phyloP scores from a whole-genome alignment of 2,797 vertebrate species.

The Oreonectes daqikongensis region DNA sequence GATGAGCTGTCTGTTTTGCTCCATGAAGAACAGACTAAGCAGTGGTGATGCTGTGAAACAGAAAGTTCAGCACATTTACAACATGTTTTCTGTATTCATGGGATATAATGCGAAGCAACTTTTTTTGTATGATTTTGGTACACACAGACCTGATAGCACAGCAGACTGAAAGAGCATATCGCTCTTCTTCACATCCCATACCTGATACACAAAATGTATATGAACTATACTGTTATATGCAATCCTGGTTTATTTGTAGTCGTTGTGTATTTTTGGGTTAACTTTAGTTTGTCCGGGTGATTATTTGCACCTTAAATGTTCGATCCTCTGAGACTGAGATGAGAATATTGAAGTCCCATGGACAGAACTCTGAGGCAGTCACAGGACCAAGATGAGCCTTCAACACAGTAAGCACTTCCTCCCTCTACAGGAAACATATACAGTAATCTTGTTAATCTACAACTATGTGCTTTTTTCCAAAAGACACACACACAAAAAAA shows the following conservation, averaged over 20 bases:
- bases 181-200: constrained; percentile 80
- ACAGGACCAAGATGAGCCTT: constrained; percentile 78
- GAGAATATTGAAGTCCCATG: constrained; percentile 76
- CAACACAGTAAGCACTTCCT: constrained; percentile 70
- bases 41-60: constrained; percentile 78
- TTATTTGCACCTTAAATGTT: constrained; percentile 85
- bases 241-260: background rate
- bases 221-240: background rate
- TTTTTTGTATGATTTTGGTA: constrained; percentile 18
- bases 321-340: constrained; percentile 88
- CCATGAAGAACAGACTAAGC: constrained; percentile 77
- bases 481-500: background rate
- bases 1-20: constrained; percentile 76
- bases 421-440: constrained; percentile 57
- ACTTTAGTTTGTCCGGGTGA: background rate
- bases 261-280: background rate
- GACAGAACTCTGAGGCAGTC: constrained; percentile 86
- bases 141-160: constrained; percentile 84
- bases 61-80: background rate
- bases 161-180: constrained; percentile 79
- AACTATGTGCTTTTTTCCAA: too few relatives aligned
- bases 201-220: constrained; percentile 67
- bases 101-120: background rate
- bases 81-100: constrained; percentile 3
- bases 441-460: too few relatives aligned